phyloP scores from a whole-genome alignment of 2,888 invertebrate species.

The Tenodera sinensis region DNA sequence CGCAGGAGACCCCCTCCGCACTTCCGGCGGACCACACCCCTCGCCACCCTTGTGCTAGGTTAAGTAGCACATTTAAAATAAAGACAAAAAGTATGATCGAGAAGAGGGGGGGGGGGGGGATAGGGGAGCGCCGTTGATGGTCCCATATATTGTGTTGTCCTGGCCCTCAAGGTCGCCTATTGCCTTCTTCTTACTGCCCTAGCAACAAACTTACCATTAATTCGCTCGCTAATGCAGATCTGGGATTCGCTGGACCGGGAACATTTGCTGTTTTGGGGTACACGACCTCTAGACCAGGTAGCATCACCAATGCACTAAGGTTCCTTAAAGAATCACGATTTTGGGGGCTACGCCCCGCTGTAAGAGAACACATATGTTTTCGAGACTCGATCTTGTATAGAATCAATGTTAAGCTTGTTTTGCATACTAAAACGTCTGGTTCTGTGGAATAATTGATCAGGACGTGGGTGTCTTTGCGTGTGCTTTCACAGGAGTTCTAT shows the following conservation, averaged over 20 bases:
- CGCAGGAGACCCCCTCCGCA: background rate
- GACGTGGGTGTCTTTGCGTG: no score
- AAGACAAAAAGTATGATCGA: background rate
- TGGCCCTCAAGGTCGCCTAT: background rate
- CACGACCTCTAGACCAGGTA: background rate
- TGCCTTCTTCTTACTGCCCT: background rate
- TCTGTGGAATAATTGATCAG: no score
- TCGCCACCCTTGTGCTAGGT: conserved; percentile 1
- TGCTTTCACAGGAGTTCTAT: no score
- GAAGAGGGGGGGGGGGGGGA: background rate
- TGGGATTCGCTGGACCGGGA: background rate
- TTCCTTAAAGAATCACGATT: no score
- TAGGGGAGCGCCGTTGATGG: background rate
- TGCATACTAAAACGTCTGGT: no score
- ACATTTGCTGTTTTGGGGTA: background rate
- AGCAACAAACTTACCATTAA: background rate
- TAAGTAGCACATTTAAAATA: conserved; percentile 1
- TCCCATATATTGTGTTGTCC: conserved; percentile 10
- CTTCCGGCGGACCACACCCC: background rate
- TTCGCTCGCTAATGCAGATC: background rate
- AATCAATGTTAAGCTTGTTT: no score
- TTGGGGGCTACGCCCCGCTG: no score
- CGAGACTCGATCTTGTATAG: no score
- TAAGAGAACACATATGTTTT: no score
- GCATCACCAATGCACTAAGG: no score